Base-by-base conservation (phyloP, 2,113 vertebrate genomes). In the Pungitius pungitius region DNA sequence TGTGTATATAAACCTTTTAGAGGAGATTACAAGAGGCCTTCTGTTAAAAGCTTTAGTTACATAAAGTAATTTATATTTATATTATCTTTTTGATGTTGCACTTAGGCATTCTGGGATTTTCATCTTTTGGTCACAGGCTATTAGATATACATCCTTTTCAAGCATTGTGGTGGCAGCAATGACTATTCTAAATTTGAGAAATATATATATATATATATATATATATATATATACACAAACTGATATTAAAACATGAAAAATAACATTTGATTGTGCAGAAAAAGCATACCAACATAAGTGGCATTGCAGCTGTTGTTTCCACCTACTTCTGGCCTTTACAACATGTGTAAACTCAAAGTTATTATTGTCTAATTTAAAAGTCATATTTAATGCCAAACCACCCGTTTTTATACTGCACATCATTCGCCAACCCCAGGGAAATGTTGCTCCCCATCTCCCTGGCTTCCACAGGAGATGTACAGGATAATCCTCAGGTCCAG, bases 1-100 rank as follows among this genome's bases (percentile, higher is more conserved):
- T 62, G 18, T 24, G 22, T 24, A 61, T 70, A 55, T 64, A 52
- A 69, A 78, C 51, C 12, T 73, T n/a, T 68, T 58, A 37, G 30
- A 35, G 6, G 43, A 67, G 20, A 56, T 15, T 26, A 42, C 26
- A 11, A 22, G 5, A 45, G 26, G 14, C 40, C 42, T 47, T 47
- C 52, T 0, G 0, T 66, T 40, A 24, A 58, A 61, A 10, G 37
- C 63, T 67, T 49, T 17, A 35, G 13, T 8, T 8, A 47, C 2
- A 30, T 5, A 40, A 6, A 45, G n/a, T 61, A 37, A 4, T 57
- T 26, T 37, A n/a, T 11, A 75, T 62, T 26, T 37, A 37, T 52
- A 15, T 30, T n/a, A n/a, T n/a, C n/a, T 27, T 60, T 15, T 12
- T 49, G 24, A 66, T 37, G 42, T 40, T 71, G n/a, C 30, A 49